Base-by-base conservation (phyloP, 2,797 vertebrate genomes). In the Nasua narica region DNA sequence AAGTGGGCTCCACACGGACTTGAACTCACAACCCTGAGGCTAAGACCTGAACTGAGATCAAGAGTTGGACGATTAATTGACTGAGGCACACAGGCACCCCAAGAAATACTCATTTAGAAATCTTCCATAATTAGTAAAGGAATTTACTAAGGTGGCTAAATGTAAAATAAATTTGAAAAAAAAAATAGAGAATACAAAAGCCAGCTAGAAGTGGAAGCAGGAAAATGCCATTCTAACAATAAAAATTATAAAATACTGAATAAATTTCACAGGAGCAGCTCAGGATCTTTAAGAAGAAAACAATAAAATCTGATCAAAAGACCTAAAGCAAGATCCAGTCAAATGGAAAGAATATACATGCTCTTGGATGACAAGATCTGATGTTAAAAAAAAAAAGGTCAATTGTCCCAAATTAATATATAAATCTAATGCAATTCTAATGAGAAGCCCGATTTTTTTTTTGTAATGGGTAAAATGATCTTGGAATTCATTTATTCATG, bases 351-450 rank as follows among this genome's bases (percentile, higher is more conserved):
- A 95, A 69, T 7, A 32, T 37, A 35, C 65, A 46, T 40, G 29
- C 32, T 92, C 27, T 87, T 83, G 40, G 16, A 89, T 74, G 83
- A 65, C 7, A 72, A 92, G 27, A 69, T 54, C 48, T 56, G 7
- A 60, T 79, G 25, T 56, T 87, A 50, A 92, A 27, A 96, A 92
- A 27, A 96, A 89, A 70, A 96, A 35, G 56, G 4, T 56, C 15
- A 84, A 2, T 92, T 79, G 25, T 87, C 32, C 27, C 62, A 83
- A 37, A 83, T 72, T 94, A 90, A 74, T 21, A 40, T 43, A 29
- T 83, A 78, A 95, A 90, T 27, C 43, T 78, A 87, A 37, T 90
- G 35, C 19, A 84, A 58, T 84, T 72, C 19, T 32, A 87, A 14
- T 74, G 48, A 74, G n/a, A 94, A 92, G 35, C 10, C 1, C 10